Conservation (phyloP, 2,113 vertebrate genomes). For the Sinocyclocheilus anophthalmus region DNA sequence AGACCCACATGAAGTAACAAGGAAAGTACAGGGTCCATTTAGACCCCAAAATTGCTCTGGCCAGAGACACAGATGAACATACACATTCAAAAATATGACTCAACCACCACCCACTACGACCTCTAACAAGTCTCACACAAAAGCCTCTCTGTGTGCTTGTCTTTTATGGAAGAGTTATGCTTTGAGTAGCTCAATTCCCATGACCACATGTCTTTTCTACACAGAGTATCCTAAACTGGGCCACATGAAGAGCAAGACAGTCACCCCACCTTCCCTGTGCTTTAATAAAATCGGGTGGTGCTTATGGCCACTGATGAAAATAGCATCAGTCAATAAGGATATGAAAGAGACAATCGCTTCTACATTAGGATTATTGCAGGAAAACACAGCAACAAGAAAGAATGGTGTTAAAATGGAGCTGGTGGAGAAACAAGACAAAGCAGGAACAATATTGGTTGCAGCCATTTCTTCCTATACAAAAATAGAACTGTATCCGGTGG, state of each 20-base stretch:
- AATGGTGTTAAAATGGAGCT: constrained; percentile 2
- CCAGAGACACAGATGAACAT: constrained; percentile 3
- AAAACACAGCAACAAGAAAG: neutral
- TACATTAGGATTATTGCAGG: constrained; percentile 19
- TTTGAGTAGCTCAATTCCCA: constrained; percentile 21
- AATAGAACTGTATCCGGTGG: neutral
- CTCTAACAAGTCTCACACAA: constrained; percentile 28
- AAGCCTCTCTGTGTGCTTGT: constrained; percentile 36
- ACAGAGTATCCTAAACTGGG: neutral
- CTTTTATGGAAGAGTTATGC: constrained; percentile 31
- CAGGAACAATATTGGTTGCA: constrained; percentile 18
- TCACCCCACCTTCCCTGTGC: neutral
- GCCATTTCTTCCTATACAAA: constrained; percentile 26
- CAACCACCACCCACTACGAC: constrained; percentile 24
- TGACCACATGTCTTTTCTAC: constrained; percentile 38
- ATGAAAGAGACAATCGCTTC: neutral
- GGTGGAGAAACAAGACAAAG: constrained; percentile 9
- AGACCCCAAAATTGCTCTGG: constrained; percentile 10
- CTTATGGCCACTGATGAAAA: neutral
- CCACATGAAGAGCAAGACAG: neutral
- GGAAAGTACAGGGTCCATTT: constrained; percentile 1
- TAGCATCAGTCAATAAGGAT: constrained; percentile 15
- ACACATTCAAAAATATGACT: constrained; percentile 3
- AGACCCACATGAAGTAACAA: constrained; percentile 13
- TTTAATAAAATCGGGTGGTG: neutral